Base-by-base conservation (phyloP, 2,113 vertebrate species). In the Chionomys nivalis region DNA sequence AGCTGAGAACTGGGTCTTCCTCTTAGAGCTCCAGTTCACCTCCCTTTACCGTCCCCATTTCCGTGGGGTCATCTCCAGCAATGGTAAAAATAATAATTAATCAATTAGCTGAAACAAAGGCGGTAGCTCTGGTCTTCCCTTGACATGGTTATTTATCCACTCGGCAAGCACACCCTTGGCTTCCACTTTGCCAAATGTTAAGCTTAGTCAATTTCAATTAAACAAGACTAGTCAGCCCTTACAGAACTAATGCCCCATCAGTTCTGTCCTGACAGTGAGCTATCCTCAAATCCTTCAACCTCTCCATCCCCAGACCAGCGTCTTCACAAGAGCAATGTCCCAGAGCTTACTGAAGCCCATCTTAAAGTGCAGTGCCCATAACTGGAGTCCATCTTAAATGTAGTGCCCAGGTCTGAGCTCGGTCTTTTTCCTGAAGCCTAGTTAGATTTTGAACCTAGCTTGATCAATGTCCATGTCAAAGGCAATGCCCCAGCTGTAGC, bases 401-500 rank as follows among this genome's bases (percentile, higher is more conserved):
- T 33, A 72, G 68, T 72, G 36, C 36, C 36, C 75, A 87, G 79
- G 92, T 76, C 58, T 70, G 49, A 94, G 70, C 42, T 91, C 31
- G 17, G 49, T 61, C 24, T 95, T 96, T 90, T 83, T 31, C 90
- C 90, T 95, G 39, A 90, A 92, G 55, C 55, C 36, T 58, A n/a
- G 26, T 39, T 96, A 65, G 61, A 33, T 91, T 92, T 94, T 85
- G 12, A 93, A 42, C 52, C 85, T 87, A 94, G 61, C 7, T 83
- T 89, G 75, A 55, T 79, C 26, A 11, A 94, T 6, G 14, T 92
- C 91, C 31, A 28, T 36, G 21, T 94, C 93, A 76, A 92, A 96
- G 77, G 94, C 26, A 85, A 98, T 95, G 92, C 5, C 58, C 91
- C 95, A 89, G 12, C 16, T 88, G 63, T 87, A 92, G 76, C 76